Percentiles rank a stretch among this genome's conserved stretches.
phyloP scores from a whole-genome alignment of 2,888 invertebrate genomes.

The Drosophila imparisetae region DNA sequence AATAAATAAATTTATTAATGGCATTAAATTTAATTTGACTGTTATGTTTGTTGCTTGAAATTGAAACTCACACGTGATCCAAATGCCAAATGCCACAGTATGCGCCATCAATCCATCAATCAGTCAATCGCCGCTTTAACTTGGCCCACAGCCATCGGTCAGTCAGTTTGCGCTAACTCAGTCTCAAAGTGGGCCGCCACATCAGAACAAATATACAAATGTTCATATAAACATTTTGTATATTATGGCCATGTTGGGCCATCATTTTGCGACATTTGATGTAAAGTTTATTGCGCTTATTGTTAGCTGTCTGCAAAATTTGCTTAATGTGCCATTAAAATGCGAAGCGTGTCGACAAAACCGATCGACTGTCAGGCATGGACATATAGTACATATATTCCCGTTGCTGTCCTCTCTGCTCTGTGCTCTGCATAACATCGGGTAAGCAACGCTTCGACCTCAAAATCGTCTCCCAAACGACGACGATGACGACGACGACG shows the following conservation, averaged over 20 bases:
- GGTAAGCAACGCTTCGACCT: neutral
- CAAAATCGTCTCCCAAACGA: conserved; percentile 20
- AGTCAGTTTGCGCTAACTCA: conserved; percentile 13
- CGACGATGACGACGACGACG: neutral
- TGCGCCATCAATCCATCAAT: conserved; percentile 19
- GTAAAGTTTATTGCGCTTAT: conserved; percentile 76
- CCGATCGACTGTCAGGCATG: conserved; percentile 51
- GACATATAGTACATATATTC: conserved; percentile 40
- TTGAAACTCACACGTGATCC: conserved; percentile 67
- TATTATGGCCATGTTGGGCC: conserved; percentile 42
- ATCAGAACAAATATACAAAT: conserved; percentile 2
- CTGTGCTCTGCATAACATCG: conserved; percentile 2
- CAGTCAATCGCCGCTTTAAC: conserved; percentile 10
- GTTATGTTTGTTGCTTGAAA: conserved; percentile 67
- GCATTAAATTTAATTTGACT: conserved; percentile 76
- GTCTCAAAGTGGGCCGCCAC: conserved; percentile 48
- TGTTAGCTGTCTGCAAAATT: conserved; percentile 79
- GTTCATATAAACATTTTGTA: neutral
- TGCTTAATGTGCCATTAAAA: conserved; percentile 80
- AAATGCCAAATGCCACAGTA: conserved; percentile 46
- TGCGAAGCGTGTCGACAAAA: conserved; percentile 69
- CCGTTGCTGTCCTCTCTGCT: conserved; percentile 20
- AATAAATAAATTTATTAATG: conserved; percentile 66
- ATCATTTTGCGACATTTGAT: conserved; percentile 57
- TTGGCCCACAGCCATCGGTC: conserved; percentile 2